Evolutionary conservation across 1,140 invertebrate genomes (phyloP), one percentile per base, ranked within the genome.

Genomic region (Bombus picipes): DNA sequence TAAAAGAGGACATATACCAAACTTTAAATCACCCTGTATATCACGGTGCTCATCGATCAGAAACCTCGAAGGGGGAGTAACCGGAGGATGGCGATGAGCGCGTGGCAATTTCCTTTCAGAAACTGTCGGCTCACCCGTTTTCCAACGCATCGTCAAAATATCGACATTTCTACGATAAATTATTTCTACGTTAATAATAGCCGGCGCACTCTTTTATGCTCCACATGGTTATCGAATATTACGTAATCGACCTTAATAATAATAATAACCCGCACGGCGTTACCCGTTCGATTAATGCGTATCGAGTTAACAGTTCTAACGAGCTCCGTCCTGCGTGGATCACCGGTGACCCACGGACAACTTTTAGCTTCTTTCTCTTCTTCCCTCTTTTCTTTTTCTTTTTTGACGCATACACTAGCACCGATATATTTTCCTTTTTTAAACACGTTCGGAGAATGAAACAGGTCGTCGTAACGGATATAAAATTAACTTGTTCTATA

Each of bases 191-290:
- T 41, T 77, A 41, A 65, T 65, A 77, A 77, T 77, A 77, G 39
- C 37, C 28, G n/a, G 15, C 3, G 18, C 10, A 59, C 8, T 41
- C 41, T 66, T 77, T 66, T 43, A 78, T 78, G 62, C 62, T 78
- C n/a, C 28, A 79, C 28, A 79, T 79, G 62, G 3, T 66, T 66
- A 79, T 47, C 62, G 62, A 79, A 34, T 34, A n/a, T 79, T 66
- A 66, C 62, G 9, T 79, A 79, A 79, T 79, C 62, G 76, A 43
- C 18, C 39, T 79, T 66, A 79, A 66, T 66, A 47, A 77, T 77
- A 78, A 76, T 59, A 66, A 78, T 25, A 43, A n/a, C 28, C 8
- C 41, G 59, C 10, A 10, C 25, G 15, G 32, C 8, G 41, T 25
- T 62, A 62, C 15, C 28, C 43, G 65, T 68, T 62, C 57, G 47